Evolutionary conservation across 2,797 vertebrate species (phyloP), one percentile per base, ranked within the genome.

Genomic region (Miichthys miiuy): DNA sequence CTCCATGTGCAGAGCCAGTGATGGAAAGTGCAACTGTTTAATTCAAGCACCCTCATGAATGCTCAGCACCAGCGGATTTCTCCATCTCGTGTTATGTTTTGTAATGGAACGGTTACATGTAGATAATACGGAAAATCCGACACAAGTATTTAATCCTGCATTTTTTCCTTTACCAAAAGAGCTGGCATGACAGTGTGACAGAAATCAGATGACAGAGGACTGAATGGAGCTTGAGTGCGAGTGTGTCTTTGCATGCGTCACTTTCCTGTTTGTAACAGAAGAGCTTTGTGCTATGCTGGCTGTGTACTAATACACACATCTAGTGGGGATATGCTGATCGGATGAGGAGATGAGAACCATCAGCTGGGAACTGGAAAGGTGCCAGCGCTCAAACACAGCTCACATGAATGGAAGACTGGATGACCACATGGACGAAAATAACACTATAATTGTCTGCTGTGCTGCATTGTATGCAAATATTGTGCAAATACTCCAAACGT

Each of bases 261-360:
- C 51, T 62, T 70, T 58, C 38, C 51, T 54, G 61, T 72, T 57
- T 61, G 71, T 72, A 67, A 79, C 63, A 85, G 79, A 76, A 17
- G 56, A 68, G 68, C 48, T 46, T 57, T 63, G 70, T 87, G 74
- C 70, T 72, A 38, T 12, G 44, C 65, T 38, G 25, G 25, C 76
- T 85, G 82, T 80, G 56, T 81, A 79, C 75, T 75, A 83, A 84
- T 68, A 72, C 57, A 60, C 62, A 82, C 76, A 84, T 77, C 77
- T 20, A 62, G 64, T 10, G 38, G 50, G 62, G 71, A 72, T 65
- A 76, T 73, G 46, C 68, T 81, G 68, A 77, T 50, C 27, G 66
- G 27, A 77, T 30, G 38, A 61, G 34, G 42, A 77, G 76, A 74
- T 57, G 41, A 79, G 41, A 64, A 21, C 61, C 50, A 81, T 80